A percentile compares a stretch with the other conserved stretches of the same genome.
phyloP scores from a whole-genome alignment of 2,113 vertebrate genomes.

The Puma concolor region DNA sequence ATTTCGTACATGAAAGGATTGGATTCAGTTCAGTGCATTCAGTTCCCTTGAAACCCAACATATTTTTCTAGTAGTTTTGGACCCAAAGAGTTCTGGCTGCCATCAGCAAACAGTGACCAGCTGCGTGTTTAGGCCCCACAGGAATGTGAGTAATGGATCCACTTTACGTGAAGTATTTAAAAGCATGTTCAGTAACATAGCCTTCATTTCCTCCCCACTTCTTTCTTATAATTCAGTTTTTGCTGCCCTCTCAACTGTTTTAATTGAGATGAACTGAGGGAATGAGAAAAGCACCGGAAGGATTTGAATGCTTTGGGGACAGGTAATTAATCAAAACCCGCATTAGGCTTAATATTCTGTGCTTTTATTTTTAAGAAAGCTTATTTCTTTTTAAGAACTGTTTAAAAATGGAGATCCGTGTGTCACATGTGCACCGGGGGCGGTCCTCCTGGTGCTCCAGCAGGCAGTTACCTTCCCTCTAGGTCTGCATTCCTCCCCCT shows the following conservation, averaged over 20 bases:
- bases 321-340: background rate
- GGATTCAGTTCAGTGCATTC: background rate
- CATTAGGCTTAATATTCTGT: conserved; percentile 34
- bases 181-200: background rate
- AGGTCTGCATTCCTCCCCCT: background rate
- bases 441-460: background rate
- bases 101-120: background rate
- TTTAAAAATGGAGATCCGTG: background rate
- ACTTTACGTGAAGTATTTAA: background rate
- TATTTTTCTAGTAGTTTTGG: conserved; percentile 25
- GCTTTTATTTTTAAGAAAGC: background rate
- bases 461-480: background rate
- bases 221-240: background rate
- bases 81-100: background rate
- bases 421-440: background rate
- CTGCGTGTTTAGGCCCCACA: background rate
- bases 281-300: background rate
- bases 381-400: background rate
- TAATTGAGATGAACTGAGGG: conserved; percentile 14
- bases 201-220: background rate
- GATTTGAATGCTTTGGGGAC: background rate
- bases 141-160: background rate
- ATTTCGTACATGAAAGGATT: background rate
- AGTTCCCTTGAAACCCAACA: background rate
- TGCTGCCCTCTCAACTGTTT: background rate